These are phyloP conservation scores for Riparia riparia DNA, from an alignment of 2,113 vertebrate genomes.

Conservation along the genomic window DNA sequence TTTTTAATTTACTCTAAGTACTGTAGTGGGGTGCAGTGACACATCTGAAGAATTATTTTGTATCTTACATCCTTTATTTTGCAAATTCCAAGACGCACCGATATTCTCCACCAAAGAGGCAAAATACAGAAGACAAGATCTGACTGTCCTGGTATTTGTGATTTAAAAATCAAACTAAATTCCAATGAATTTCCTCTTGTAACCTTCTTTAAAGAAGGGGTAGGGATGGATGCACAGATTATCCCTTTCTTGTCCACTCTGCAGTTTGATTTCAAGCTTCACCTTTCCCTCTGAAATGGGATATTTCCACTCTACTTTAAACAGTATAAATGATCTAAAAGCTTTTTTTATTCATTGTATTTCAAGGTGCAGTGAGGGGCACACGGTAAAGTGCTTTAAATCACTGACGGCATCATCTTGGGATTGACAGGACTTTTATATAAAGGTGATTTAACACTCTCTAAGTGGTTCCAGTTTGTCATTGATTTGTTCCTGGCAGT, in stretches of 20 bases:
- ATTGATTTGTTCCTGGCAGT: slow-evolving; percentile 7
- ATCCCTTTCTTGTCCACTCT: not conserved
- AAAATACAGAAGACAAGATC: not conserved
- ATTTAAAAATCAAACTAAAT: not conserved
- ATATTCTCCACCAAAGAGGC: not conserved
- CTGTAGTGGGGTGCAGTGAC: not conserved
- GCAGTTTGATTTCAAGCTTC: not conserved
- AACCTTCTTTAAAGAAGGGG: not conserved
- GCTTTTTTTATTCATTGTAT: not conserved
- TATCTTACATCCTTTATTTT: not conserved
- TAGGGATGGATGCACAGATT: not conserved
- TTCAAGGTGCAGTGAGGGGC: not conserved
- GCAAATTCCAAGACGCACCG: not conserved
- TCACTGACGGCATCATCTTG: not conserved
- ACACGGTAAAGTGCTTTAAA: not conserved
- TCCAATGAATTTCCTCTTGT: not conserved
- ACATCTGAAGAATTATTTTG: not conserved
- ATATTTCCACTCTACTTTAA: not conserved
- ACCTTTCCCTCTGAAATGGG: not conserved
- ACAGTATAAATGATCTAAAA: not conserved
- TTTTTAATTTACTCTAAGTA: accelerated
- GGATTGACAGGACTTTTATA: not conserved
- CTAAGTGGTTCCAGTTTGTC: not conserved
- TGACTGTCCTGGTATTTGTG: not conserved
- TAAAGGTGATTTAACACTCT: not conserved